Conservation (phyloP, 2,888 invertebrate species). For the Chymomyza fuscimana region DNA sequence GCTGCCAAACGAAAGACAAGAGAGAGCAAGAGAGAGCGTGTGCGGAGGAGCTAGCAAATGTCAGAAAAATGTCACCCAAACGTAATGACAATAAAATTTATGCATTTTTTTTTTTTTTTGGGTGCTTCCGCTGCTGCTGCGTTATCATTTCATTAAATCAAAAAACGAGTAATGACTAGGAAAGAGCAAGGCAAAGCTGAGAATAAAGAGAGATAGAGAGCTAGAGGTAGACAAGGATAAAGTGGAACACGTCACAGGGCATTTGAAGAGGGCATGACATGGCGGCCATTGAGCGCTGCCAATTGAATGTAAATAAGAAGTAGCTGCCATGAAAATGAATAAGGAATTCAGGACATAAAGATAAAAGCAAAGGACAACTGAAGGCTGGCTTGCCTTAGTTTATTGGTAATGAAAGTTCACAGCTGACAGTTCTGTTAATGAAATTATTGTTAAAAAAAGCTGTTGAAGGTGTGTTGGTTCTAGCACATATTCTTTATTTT, state of each 20-base stretch:
- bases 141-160: constrained; percentile 71
- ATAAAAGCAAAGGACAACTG: neutral
- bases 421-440: neutral
- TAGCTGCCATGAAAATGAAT: neutral
- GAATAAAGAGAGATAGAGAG: neutral
- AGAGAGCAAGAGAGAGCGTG: constrained; percentile 1
- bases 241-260: neutral
- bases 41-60: constrained; percentile 23
- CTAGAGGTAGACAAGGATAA: neutral
- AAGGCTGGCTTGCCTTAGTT: neutral
- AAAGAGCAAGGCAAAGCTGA: neutral
- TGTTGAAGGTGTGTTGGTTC: neutral
- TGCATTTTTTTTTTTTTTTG: constrained; percentile 23
- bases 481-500: too few species aligned
- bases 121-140: constrained; percentile 25
- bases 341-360: neutral
- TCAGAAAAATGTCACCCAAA: constrained; percentile 35
- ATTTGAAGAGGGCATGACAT: neutral
- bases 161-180: constrained; percentile 22
- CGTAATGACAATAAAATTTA: constrained; percentile 60
- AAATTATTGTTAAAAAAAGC: neutral
- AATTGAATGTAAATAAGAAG: constrained; percentile 63
- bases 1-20: neutral
- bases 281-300: constrained; percentile 43
- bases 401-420: neutral